These are phyloP conservation scores for Cynocephalus volans DNA, from an alignment of 2,113 vertebrate species.

Conservation along the genomic window DNA sequence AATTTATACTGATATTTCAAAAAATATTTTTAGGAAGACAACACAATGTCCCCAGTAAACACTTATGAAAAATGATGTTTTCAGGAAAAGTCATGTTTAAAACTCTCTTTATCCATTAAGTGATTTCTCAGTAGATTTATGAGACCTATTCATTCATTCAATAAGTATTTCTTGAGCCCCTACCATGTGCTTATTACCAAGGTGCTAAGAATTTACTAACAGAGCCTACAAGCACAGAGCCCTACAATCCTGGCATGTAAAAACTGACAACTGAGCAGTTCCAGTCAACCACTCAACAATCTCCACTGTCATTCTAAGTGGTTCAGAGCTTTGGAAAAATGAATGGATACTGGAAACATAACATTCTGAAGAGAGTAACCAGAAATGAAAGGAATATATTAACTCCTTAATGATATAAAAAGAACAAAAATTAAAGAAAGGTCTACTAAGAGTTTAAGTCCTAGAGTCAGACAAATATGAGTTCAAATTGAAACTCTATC, in stretches of 20 bases:
- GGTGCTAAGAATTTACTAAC: conserved; percentile 8
- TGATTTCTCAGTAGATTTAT: conserved; percentile 46
- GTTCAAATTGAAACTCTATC: not conserved
- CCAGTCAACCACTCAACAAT: not conserved
- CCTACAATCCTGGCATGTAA: not conserved
- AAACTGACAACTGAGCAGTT: not conserved
- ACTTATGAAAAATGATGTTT: not conserved
- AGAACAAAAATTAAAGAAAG: not conserved
- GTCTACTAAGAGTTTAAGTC: not conserved
- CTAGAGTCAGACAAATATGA: not conserved
- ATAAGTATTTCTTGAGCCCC: not conserved
- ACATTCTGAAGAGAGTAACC: not conserved
- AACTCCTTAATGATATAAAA: not conserved
- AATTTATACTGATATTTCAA: conserved; percentile 48
- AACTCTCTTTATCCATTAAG: not conserved
- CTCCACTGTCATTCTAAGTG: not conserved
- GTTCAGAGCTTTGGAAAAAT: conserved; percentile 14
- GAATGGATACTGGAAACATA: not conserved
- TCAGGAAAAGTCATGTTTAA: conserved; percentile 60
- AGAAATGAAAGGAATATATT: conserved; percentile 46
- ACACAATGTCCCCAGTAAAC: not conserved
- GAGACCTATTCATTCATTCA: conserved; percentile 24
- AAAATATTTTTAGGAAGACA: conserved; percentile 40
- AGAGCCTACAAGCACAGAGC: not conserved
- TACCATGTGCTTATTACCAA: not conserved